Percentiles rank a stretch among this genome's conserved stretches.
phyloP scores from a whole-genome alignment of 2,888 invertebrate genomes.

The Ypsolopha sequella region DNA sequence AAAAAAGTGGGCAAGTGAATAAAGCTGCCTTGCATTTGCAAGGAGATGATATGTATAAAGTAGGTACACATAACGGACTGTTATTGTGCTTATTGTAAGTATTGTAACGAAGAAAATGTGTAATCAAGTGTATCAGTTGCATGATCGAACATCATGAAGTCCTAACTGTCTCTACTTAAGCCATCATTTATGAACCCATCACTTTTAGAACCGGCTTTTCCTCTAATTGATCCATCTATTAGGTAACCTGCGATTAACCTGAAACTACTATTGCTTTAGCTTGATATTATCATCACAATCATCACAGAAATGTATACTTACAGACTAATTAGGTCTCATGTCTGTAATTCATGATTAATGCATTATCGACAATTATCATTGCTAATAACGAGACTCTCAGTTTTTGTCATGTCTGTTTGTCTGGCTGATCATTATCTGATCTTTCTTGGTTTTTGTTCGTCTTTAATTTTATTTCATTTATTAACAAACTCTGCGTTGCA shows the following conservation, averaged over 20 bases:
- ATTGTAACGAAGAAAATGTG: no score
- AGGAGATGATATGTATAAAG: no score
- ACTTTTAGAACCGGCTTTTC: background rate
- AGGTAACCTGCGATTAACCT: constrained; percentile 1
- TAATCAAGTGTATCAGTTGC: no score
- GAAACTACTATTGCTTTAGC: background rate
- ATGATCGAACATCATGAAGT: background rate
- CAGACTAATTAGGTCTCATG: background rate
- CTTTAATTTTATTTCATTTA: background rate
- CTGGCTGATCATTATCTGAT: background rate
- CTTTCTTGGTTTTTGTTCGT: background rate
- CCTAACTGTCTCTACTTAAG: background rate
- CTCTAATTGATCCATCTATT: constrained; percentile 1
- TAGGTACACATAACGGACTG: no score
- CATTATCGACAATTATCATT: constrained; percentile 1
- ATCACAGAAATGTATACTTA: constrained; percentile 1
- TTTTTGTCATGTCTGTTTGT: background rate
- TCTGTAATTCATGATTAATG: constrained; percentile 1
- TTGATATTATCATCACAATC: constrained; percentile 1
- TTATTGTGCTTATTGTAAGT: no score
- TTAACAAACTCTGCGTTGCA: no score
- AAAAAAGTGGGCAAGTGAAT: no score
- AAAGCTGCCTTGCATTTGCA: no score
- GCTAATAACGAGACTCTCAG: background rate
- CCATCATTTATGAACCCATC: background rate